phyloP scores from a whole-genome alignment of 2,113 vertebrate genomes.

The Nyctibius bracteatus region DNA sequence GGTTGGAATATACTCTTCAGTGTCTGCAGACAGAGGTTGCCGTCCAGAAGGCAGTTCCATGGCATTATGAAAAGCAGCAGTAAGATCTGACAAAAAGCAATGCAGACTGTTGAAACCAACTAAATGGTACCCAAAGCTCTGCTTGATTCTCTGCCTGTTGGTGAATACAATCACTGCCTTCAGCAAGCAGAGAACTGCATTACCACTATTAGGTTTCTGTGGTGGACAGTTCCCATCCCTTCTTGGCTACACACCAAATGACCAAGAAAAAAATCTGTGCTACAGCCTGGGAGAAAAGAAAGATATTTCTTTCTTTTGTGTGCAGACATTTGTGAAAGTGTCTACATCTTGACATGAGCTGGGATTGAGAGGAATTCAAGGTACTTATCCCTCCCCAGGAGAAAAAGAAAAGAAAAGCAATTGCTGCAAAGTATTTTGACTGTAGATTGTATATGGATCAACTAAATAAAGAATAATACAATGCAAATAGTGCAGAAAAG shows the following conservation, averaged over 20 bases:
- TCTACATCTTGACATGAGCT: neutral
- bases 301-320: too few relatives aligned
- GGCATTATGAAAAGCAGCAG: neutral
- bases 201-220: neutral
- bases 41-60: neutral
- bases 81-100: neutral
- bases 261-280: neutral
- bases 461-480: neutral
- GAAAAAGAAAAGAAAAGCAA: neutral
- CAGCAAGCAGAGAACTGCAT: neutral
- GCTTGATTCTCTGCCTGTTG: neutral
- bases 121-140: neutral
- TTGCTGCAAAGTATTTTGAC: neutral
- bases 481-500: neutral
- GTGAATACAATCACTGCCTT: neutral
- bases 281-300: neutral
- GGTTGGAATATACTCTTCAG: neutral
- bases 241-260: neutral
- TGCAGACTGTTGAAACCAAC: neutral
- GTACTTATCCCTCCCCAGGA: neutral
- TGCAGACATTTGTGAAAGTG: too few relatives aligned
- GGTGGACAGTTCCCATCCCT: neutral
- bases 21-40: neutral
- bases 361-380: neutral
- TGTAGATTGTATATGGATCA: neutral